Percentiles rank a stretch among this genome's conserved stretches.
phyloP scores from a whole-genome alignment of 2,113 vertebrate species.

The Leucopsar rothschildi region DNA sequence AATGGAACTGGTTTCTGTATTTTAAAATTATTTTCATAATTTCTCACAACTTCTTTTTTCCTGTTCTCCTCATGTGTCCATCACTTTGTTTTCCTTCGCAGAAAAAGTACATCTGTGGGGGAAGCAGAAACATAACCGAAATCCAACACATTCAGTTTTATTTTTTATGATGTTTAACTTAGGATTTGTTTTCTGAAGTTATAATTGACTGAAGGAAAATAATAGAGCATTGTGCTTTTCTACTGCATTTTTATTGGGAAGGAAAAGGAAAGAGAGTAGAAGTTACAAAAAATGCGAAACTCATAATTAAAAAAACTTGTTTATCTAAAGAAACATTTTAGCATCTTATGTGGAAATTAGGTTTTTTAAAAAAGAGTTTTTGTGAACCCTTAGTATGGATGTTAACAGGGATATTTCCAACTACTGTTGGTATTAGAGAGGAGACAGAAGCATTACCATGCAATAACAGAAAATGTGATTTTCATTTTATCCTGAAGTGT shows the following conservation, averaged over 20 bases:
- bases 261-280: background rate
- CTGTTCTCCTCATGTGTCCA: rapidly evolving
- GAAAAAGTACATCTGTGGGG: background rate
- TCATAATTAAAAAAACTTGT: background rate
- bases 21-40: background rate
- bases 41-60: background rate
- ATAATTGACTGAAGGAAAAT: background rate
- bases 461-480: background rate
- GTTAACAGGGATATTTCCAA: background rate
- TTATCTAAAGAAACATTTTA: background rate
- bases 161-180: background rate
- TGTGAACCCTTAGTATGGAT: background rate
- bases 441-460: background rate
- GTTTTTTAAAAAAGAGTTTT: background rate
- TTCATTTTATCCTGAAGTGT: background rate
- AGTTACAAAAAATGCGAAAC: background rate
- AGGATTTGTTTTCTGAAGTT: background rate
- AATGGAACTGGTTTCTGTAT: background rate
- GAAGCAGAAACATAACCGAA: background rate
- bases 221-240: background rate
- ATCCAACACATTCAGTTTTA: rapidly evolving
- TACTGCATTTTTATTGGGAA: background rate
- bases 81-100: background rate
- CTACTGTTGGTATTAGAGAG: background rate
- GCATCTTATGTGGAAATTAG: background rate